phyloP scores from a whole-genome alignment of 2,797 vertebrate genomes.

The Lateolabrax maculatus region DNA sequence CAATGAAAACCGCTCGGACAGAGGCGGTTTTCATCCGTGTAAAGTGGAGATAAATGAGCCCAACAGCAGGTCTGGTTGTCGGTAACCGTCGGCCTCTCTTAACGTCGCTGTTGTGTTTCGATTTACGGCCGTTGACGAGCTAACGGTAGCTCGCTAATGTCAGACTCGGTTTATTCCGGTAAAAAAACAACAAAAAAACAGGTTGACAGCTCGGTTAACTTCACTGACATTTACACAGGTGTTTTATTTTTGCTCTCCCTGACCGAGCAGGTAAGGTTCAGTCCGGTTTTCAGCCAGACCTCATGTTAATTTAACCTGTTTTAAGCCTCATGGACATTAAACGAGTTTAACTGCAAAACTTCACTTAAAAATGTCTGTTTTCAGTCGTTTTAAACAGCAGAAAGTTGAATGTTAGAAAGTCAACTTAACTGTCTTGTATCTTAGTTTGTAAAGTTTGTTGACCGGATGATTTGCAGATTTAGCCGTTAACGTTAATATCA shows the following conservation, averaged over 20 bases:
- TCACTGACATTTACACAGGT: accelerated
- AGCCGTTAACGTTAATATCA: background rate
- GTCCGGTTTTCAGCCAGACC: background rate
- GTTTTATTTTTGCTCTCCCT: background rate
- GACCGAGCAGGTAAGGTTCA: background rate
- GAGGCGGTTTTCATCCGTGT: no score
- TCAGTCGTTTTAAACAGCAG: accelerated
- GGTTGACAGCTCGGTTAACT: background rate
- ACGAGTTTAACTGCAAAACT: background rate
- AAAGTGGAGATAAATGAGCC: no score
- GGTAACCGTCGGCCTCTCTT: background rate
- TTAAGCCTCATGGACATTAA: background rate
- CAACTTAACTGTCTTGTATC: background rate
- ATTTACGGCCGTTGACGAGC: background rate
- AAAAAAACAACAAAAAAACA: no score
- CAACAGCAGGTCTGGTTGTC: no score
- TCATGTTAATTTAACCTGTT: accelerated
- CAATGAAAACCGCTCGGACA: background rate
- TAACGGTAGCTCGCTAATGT: background rate
- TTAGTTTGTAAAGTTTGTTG: background rate
- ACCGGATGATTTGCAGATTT: no score
- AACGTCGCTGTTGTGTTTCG: background rate
- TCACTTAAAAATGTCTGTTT: background rate
- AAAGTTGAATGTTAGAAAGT: background rate
- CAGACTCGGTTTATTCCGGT: background rate